Base-by-base conservation (phyloP, 2,113 vertebrate species). In the Mixornis gularis region DNA sequence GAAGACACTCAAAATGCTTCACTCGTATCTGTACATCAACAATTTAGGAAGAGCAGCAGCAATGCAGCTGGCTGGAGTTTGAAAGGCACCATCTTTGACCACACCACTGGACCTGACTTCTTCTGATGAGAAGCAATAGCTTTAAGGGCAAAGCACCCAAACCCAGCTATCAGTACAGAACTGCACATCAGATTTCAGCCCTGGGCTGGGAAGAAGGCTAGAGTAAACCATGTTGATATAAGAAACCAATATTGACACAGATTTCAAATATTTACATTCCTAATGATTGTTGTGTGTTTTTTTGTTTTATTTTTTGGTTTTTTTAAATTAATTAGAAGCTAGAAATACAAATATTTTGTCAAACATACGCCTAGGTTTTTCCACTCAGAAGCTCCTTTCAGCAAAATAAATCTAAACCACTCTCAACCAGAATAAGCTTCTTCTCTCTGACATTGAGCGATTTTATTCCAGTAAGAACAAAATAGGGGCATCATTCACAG, bases 241-340 rank as follows among this genome's bases (percentile, higher is more conserved):
- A 72, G 40, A 79, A 84, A 74, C 49, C 36, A 87, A 90, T 79
- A 91, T 52, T 92, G 84, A 91, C 63, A 91, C 25, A 81, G 70
- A 79, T 64, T 49, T 49, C 29, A 84, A 91, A 91, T 94, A 94
- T 92, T 92, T 95, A 92, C 73, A 87, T 76, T 92, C 58, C 29
- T 85, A 89, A 93, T 87, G 78, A 94, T 41, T 85, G 73, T 32
- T 89, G 34, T 43, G 30, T 27, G 36, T 36, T 36, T 36, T 36
- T 69, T 60, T n/a, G 22, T 30, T 38, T 7, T 65, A 9, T 36
- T 36, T 36, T 41, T 25, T 46, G 11, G 24, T 59, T 38, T 14
- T 30, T 32, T 30, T 17, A 0, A 27, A 48, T 69, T 74, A 91
- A 81, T 85, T 81, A 91, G 44, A 81, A 87, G 53, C 58, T 87